Base-by-base conservation (phyloP, 2,113 vertebrate genomes). In the Mastomys natalensis region DNA sequence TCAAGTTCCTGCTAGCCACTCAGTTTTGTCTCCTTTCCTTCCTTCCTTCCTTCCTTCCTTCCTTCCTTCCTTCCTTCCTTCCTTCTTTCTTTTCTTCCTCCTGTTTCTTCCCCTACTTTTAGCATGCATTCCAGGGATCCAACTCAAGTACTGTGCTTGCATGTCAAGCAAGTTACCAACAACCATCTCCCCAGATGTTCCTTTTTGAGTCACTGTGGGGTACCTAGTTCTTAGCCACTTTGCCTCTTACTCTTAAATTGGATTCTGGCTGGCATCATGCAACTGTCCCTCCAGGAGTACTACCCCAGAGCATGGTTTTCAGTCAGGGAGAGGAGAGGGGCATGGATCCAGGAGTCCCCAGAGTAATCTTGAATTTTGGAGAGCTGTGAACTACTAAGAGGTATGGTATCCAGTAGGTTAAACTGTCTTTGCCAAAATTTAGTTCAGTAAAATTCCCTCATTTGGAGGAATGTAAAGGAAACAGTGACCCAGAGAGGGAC, bases 391-490 rank as follows among this genome's bases (percentile, higher is more conserved):
- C 72, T 89, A 53, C 45, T 21, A 72, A 22, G 17, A n/a, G 24
- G 19, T 48, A 43, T 58, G 48, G 45, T 11, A 29, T 51, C 55
- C 87, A 82, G 26, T 91, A 87, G 62, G 62, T 55, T 16, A n/a
- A 80, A 58, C 24, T 74, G 34, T 58, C 31, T 76, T 91, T 51
- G 48, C 10, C 31, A 55, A 2, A 37, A 9, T 29, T 77, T 29
- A 58, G 66, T 73, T 16, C 7, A 60, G 34, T 72, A 43, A 45
- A 51, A 17, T 45, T 8, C 3, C n/a, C 29, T 10, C 24, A 15
- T 88, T 70, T 68, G 72, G 70, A 92, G 53, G 82, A 48, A 55
- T 45, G 17, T 37, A 60, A 64, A 90, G 84, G 87, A 88, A 94
- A 94, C 2, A 77, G 84, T 94, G 58, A 48, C 64, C 87, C 87